These are phyloP conservation scores for Clytia hemisphaerica DNA, from an alignment of 30 jellyfish, hydroid and myxozoan genomes.

Conservation along the genomic window DNA sequence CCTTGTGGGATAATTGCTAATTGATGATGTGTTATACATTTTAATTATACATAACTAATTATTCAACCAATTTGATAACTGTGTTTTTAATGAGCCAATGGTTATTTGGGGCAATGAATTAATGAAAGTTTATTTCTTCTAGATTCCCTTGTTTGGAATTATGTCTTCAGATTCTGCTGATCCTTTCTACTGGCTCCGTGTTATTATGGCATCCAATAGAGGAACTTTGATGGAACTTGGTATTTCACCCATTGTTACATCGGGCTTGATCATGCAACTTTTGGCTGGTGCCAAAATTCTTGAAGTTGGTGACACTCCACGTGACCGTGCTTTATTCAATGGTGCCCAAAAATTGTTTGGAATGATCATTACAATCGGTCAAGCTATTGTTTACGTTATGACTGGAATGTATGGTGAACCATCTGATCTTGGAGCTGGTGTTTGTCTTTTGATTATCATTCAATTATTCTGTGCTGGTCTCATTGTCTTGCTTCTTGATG, in stretches of 20 bases:
- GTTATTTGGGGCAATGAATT: too few species aligned
- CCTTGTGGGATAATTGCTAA: too few species aligned
- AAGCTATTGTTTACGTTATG: conserved; percentile 96
- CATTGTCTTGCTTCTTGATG: conserved; percentile 94
- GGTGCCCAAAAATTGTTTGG: conserved; percentile 99
- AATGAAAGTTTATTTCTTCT: too few species aligned
- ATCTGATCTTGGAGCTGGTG: conserved; percentile 99
- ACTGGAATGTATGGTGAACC: conserved; percentile 99
- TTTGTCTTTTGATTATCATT: conserved; percentile 92
- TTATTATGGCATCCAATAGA: conserved; percentile 96
- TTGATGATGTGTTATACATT: too few species aligned
- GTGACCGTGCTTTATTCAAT: conserved; percentile 97
- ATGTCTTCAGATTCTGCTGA: conserved; percentile 99
- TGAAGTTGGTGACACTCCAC: conserved; percentile 99
- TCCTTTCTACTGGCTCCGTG: conserved; percentile 99
- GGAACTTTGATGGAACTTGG: conserved; percentile 99
- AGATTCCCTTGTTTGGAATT: conserved; percentile 97
- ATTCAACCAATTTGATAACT: too few species aligned
- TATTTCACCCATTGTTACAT: conserved; percentile 96
- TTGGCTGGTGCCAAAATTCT: conserved; percentile 99
- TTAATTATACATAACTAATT: too few species aligned
- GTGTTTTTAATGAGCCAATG: too few species aligned
- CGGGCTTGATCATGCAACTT: conserved; percentile 99
- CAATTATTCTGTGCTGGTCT: conserved; percentile 97
- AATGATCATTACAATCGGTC: conserved; percentile 99